A percentile compares a stretch with the other conserved stretches of the same genome.
Evolutionary conservation across 2,888 invertebrate genomes (phyloP).

Genomic region (Craniophora ligustri): DNA sequence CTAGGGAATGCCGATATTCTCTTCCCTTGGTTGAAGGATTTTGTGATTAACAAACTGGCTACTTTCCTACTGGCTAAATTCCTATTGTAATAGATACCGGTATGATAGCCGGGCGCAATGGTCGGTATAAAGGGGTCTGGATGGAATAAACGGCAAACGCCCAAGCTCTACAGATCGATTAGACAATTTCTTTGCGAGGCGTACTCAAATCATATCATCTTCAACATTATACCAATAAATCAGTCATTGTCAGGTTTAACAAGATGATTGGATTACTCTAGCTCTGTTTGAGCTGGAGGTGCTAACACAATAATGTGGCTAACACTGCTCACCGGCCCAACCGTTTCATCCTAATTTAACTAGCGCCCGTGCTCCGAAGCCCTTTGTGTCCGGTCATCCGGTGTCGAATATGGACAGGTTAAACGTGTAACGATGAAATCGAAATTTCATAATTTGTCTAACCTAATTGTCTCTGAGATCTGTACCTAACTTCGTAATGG

Average conservation of each 20-base stretch:
- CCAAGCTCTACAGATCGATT: no score
- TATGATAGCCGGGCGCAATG: no score
- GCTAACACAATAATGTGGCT: not conserved
- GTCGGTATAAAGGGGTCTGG: no score
- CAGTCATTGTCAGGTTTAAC: not conserved
- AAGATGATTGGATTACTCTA: not conserved
- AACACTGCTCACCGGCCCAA: no score
- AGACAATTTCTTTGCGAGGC: no score
- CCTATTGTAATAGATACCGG: no score
- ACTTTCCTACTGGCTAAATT: no score
- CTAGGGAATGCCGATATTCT: no score
- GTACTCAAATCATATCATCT: not conserved
- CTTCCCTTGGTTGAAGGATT: no score
- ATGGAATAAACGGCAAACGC: no score
- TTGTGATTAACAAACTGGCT: no score
- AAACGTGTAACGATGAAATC: not conserved
- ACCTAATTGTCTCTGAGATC: not conserved
- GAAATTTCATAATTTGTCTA: constrained; percentile 1
- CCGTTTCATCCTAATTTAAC: not conserved
- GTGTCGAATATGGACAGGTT: not conserved
- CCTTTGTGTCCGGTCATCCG: not conserved
- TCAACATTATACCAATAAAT: not conserved
- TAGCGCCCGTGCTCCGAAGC: not conserved
- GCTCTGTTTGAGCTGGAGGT: not conserved
- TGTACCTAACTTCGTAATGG: not conserved